These are phyloP conservation scores for Brachyalestes nurse DNA, from an alignment of 2,797 vertebrate species.

Conservation along the genomic window DNA sequence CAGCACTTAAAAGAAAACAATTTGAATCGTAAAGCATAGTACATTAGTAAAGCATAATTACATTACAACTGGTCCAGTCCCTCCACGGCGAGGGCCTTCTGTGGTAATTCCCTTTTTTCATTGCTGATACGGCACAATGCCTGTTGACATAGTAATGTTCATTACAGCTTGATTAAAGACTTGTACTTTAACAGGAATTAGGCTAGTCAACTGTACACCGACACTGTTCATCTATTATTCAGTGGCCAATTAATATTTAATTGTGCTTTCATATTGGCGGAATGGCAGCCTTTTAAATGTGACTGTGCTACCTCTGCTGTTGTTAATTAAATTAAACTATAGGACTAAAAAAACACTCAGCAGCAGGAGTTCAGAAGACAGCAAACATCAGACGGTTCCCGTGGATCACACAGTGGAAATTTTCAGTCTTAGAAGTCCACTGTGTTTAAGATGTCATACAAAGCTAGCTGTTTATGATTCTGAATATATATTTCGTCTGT, in stretches of 20 bases:
- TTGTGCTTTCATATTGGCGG: slow-evolving; percentile 62
- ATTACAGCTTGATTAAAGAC: slow-evolving; percentile 63
- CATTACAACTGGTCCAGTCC: slow-evolving; percentile 52
- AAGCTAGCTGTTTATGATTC: background rate
- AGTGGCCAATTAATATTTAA: slow-evolving; percentile 62
- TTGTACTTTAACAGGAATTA: slow-evolving; percentile 61
- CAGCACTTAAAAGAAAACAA: slow-evolving; percentile 32
- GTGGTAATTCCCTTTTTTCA: slow-evolving; percentile 55
- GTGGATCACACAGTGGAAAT: slow-evolving; percentile 38
- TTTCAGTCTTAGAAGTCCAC: slow-evolving; percentile 12
- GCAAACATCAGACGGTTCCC: slow-evolving; percentile 20
- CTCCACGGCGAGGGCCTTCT: slow-evolving; percentile 37
- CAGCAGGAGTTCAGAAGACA: slow-evolving; percentile 47
- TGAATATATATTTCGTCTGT: background rate
- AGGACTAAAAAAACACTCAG: slow-evolving; percentile 43
- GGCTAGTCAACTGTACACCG: slow-evolving; percentile 60
- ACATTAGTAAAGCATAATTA: slow-evolving; percentile 57
- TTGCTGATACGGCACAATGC: slow-evolving; percentile 50
- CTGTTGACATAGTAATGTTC: slow-evolving; percentile 54
- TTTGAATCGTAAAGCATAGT: slow-evolving; percentile 32
- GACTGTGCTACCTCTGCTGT: slow-evolving; percentile 54
- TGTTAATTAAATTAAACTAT: slow-evolving; percentile 56
- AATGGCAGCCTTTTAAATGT: slow-evolving; percentile 58
- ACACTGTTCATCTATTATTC: slow-evolving; percentile 63
- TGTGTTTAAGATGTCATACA: background rate